Conservation (phyloP, 2,113 vertebrate species). For the Bungarus multicinctus region DNA sequence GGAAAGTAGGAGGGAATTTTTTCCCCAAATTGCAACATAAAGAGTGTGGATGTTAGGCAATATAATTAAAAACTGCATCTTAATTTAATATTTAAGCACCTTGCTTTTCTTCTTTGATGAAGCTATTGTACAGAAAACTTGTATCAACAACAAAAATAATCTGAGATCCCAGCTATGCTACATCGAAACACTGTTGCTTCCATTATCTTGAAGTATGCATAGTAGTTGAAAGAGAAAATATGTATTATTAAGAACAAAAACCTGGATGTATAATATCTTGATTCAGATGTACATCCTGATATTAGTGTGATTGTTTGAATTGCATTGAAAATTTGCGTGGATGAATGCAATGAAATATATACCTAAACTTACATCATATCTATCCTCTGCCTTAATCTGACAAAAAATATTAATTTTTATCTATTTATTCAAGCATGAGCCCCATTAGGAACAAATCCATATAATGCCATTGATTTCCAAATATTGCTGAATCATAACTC, state of each 20-base stretch:
- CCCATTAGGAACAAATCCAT: background rate
- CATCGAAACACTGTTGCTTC: background rate
- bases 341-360: background rate
- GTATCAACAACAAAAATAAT: background rate
- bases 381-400: background rate
- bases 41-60: background rate
- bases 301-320: background rate
- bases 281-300: background rate
- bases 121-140: background rate
- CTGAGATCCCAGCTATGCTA: background rate
- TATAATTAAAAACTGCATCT: slow-evolving; percentile 45
- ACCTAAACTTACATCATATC: background rate
- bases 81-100: background rate
- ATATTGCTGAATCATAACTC: background rate
- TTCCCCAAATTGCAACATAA: slow-evolving; percentile 18
- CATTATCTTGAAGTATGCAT: background rate
- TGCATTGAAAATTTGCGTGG: background rate
- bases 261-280: background rate
- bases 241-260: background rate
- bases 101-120: background rate
- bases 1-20: slow-evolving; percentile 58
- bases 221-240: background rate
- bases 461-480: background rate
- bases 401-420: background rate
- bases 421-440: background rate